A percentile compares a stretch with the other conserved stretches of the same genome.
These are phyloP conservation scores for Drosophila miranda DNA, from an alignment of 1,140 invertebrate species.

Conservation along the genomic window DNA sequence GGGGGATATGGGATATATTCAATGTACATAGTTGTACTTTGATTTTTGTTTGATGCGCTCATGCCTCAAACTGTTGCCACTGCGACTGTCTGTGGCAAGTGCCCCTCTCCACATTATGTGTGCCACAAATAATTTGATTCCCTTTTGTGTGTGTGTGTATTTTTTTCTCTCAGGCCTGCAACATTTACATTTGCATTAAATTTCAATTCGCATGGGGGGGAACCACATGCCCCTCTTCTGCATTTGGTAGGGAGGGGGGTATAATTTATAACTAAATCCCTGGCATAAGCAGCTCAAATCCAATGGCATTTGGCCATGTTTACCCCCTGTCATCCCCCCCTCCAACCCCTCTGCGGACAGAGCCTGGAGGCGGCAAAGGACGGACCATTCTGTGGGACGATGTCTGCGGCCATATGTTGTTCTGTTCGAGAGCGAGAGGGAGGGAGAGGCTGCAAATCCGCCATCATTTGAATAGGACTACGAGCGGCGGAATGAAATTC, in stretches of 20 bases:
- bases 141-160: neutral
- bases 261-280: slow-evolving; percentile 76
- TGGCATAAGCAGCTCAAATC: slow-evolving; percentile 74
- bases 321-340: slow-evolving; percentile 2
- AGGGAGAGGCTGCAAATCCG: slow-evolving; percentile 56
- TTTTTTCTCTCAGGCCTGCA: slow-evolving; percentile 7
- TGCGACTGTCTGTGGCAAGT: slow-evolving; percentile 1
- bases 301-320: slow-evolving; percentile 53
- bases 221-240: slow-evolving; percentile 10
- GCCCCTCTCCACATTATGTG: slow-evolving; percentile 32
- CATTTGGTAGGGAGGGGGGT: neutral
- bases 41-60: slow-evolving; percentile 12
- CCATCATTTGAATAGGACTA: slow-evolving; percentile 79
- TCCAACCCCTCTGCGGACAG: neutral
- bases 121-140: slow-evolving; percentile 61
- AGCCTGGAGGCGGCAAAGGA: slow-evolving; percentile 11
- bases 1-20: neutral
- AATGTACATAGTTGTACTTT: slow-evolving; percentile 6
- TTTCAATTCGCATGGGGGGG: slow-evolving; percentile 62
- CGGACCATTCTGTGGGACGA: slow-evolving; percentile 14
- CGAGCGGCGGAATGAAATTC: slow-evolving; percentile 68
- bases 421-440: slow-evolving; percentile 20
- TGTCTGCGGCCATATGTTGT: slow-evolving; percentile 65
- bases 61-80: slow-evolving; percentile 35
- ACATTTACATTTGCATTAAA: slow-evolving; percentile 71